Evolutionary conservation across 1,140 invertebrate genomes (phyloP), one percentile per base, ranked within the genome.

Genomic region (Caenorhabditis brenneri): DNA sequence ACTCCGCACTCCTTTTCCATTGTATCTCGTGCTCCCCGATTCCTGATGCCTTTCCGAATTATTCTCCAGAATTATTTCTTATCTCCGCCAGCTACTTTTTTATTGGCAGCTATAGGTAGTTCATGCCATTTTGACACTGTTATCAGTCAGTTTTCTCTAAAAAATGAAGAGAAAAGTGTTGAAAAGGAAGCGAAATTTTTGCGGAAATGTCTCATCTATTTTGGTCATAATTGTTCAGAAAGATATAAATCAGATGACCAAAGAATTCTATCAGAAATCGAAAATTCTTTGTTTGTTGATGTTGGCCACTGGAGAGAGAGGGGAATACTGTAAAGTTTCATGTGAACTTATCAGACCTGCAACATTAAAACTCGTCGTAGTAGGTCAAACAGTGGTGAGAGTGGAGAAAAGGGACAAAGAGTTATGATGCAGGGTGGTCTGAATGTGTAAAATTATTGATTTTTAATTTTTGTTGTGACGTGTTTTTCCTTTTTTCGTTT

Each of bases 151-250:
- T 29, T 58, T 22, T 31, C 24, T 46, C 16, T 74, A 33, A 46
- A 9, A 24, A 12, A 74, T 42, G 12, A 10, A 24, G 24, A 42
- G 2, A 27, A 46, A 24, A 10, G 24, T 22, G n/a, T n/a, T n/a
- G n/a, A n/a, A n/a, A 55, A 27, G 27, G 15, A 15, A n/a, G 27
- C 3, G 9, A 10, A 24, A 15, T 42, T 15, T 24, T 74, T n/a
- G n/a, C 36, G n/a, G 65, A 46, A 46, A 46, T 42, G 22, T 74
- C n/a, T n/a, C n/a, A n/a, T n/a, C 65, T 74, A 74, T 74, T 74
- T 74, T 74, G 65, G 36, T 74, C 36, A n/a, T 19, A n/a, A n/a
- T n/a, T n/a, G n/a, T n/a, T n/a, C n/a, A n/a, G n/a, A n/a, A n/a
- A n/a, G n/a, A n/a, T n/a, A n/a, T n/a, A n/a, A n/a, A n/a, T 65